Evolutionary conservation across 1,140 invertebrate genomes (phyloP).

Genomic region (Vanessa tameamea): DNA sequence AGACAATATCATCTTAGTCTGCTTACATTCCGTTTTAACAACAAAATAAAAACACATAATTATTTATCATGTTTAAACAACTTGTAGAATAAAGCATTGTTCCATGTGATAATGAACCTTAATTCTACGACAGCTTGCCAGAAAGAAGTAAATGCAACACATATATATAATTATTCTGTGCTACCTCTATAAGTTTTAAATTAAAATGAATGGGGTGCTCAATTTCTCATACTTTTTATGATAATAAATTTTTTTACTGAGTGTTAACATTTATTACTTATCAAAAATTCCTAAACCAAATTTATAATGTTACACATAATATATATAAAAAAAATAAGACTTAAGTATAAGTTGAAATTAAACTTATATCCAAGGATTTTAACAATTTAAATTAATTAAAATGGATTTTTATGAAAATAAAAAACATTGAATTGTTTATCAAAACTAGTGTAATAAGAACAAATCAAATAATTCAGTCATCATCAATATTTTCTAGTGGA

Average conservation of each 20-base stretch:
- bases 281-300: background rate
- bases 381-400: background rate
- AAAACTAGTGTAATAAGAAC: background rate
- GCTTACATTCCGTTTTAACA: background rate
- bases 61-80: background rate
- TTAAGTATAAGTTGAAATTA: no score
- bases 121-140: conserved; percentile 26
- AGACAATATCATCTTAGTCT: background rate
- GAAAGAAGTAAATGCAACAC: conserved; percentile 19
- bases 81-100: no score
- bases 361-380: background rate
- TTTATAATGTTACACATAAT: background rate
- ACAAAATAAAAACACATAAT: background rate
- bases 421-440: background rate
- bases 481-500: conserved; percentile 66
- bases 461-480: conserved; percentile 50
- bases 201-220: conserved; percentile 67
- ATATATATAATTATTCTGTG: conserved; percentile 21
- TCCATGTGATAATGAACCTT: background rate
- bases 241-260: conserved; percentile 57
- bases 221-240: conserved; percentile 71
- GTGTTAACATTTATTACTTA: background rate
- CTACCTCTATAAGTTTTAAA: conserved; percentile 17
- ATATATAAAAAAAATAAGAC: no score
- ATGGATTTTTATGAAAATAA: background rate